Base-by-base conservation (phyloP, 2,797 vertebrate species). In the Orientallactaga sibirica region DNA sequence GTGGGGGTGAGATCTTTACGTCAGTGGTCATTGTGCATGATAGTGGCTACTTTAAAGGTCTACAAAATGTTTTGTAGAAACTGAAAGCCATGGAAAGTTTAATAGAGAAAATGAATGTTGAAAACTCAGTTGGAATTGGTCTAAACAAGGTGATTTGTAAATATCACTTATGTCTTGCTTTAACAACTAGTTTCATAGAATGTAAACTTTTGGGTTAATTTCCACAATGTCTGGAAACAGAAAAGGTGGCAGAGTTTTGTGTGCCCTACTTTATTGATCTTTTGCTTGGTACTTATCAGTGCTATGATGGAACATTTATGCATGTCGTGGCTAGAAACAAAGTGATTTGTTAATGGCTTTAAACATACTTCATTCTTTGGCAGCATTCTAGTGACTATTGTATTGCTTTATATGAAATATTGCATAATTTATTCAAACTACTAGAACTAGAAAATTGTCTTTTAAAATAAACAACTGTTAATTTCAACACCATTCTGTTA, bases 401-500 rank as follows among this genome's bases (percentile, higher is more conserved):
- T 86, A 67, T 92, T 81, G 14, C 61, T 93, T 88, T 79, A 90
- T 90, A 75, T 85, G 66, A 92, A 11, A 74, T 88, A 66, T 0
- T 94, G 48, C 9, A 78, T 90, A 92, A 86, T 95, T 94, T 92
- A 83, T 88, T 92, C 73, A 93, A 81, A 15, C 22, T 66, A 43
- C 48, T 87, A 3, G 85, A 92, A 70, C 41, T 84, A 29, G 33
- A 71, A 90, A 92, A 73, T 93, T 88, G 80, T 80, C 29, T 79
- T 86, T 95, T 80, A 86, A 90, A 92, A 82, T 93, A 94, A 95
- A 80, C 20, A 90, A 18, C 5, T 77, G 29, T 83, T 95, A 79
- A 82, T 96, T 94, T 93, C 48, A 94, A 20, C 4, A 80, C 41
- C 41, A 88, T 19, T 94, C 41, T 37, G 7, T 75, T 92, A 82